Percentiles rank a stretch among this genome's conserved stretches.
Conservation (phyloP, 1,140 invertebrate species). For the Dolichoris vasculosae region DNA sequence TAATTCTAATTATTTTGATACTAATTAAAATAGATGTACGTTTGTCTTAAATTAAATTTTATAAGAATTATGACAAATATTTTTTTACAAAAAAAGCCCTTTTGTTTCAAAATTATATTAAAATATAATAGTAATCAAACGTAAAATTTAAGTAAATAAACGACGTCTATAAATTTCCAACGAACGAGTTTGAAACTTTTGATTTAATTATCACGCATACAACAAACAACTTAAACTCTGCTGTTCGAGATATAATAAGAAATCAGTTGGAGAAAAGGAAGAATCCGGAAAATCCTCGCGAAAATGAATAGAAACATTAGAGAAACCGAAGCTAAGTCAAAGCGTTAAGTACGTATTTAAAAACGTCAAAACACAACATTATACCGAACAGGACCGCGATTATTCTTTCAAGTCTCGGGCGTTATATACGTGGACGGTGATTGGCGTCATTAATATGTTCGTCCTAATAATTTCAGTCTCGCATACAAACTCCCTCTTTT, state of each 20-base stretch:
- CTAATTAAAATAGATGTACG: neutral
- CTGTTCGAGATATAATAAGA: neutral
- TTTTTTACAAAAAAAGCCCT: neutral
- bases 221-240: neutral
- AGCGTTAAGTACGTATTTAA: neutral
- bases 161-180: neutral
- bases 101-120: neutral
- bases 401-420: neutral
- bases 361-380: slow-evolving; percentile 4
- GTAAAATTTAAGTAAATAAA: too few relatives aligned
- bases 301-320: slow-evolving; percentile 33
- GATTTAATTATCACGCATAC: neutral
- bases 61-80: neutral
- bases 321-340: neutral
- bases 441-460: slow-evolving; percentile 12
- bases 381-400: neutral
- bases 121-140: too few relatives aligned
- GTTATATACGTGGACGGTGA: neutral
- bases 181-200: neutral
- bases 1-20: neutral
- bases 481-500: neutral
- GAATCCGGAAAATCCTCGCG: neutral
- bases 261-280: neutral
- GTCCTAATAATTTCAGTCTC: slow-evolving; percentile 23
- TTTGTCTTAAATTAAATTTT: too few relatives aligned